Base-by-base conservation (phyloP, 1,140 invertebrate genomes). In the Leguminivora glycinivorella region DNA sequence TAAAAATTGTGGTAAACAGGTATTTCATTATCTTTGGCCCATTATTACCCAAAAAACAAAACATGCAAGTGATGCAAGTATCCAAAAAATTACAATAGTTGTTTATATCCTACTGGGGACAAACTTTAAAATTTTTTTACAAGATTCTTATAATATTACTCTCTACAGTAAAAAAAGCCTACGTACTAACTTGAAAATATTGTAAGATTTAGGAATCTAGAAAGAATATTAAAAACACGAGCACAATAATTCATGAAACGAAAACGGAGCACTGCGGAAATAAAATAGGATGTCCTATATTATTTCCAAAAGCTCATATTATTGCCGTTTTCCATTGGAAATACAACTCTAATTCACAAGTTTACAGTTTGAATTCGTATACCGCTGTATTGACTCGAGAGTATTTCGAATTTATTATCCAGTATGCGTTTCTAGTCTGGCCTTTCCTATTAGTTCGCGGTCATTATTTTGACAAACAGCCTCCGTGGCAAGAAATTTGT, bases 391-490 rank as follows among this genome's bases (percentile, higher is more conserved):
- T 22, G 47, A 52, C 47, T 19, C n/a, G 47, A 52, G 19, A 52
- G 19, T 52, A 52, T 52, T 52, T 52, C 22, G 47, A 52, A 52
- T 52, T 19, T 52, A 52, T 52, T 52, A 22, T 52, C 17, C 58
- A 29, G 25, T 29, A 29, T 66, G 29, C 69, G 73, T 71, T 26
- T 38, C 47, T 31, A 67, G 73, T 75, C 38, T 74, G 58, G 77
- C 56, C 72, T 73, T 72, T 77, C 79, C 80, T 82, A 84, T 86
- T 87, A 84, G 81, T 73, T 70, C 56, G 71, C 68, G 79, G 87
- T 85, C 85, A 88, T 90, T 90, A 91, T 87, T 89, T 89, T 90
- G 88, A 91, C 83, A 85, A 85, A 91, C 78, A 77, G 77, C 85
- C 81, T 83, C 77, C 74, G 77, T 70, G 74, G 78, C 83, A 71